Percentiles rank a stretch among this genome's conserved stretches.
Conservation (phyloP, 2,888 invertebrate species). For the Mesochorus sp. region DNA sequence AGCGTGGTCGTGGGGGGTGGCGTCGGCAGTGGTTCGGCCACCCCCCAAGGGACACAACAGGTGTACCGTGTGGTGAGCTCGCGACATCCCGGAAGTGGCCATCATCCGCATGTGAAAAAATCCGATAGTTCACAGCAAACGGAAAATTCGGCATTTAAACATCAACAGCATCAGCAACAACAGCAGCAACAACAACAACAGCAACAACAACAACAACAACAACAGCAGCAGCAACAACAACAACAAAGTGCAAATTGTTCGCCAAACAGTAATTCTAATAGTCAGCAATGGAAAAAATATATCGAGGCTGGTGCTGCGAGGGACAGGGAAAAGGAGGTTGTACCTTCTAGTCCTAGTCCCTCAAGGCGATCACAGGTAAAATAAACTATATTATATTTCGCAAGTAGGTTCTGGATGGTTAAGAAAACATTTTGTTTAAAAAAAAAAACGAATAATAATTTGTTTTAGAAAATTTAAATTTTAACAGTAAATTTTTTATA, state of each 20-base stretch:
- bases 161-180: slow-evolving; percentile 71
- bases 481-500: too few species aligned
- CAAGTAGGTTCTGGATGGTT: too few species aligned
- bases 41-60: slow-evolving; percentile 80
- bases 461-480: too few species aligned
- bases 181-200: slow-evolving; percentile 71
- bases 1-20: slow-evolving; percentile 81
- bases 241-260: slow-evolving; percentile 69
- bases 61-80: slow-evolving; percentile 80
- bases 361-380: slow-evolving; percentile 78
- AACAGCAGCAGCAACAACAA: slow-evolving; percentile 66
- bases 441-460: too few species aligned
- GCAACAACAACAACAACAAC: slow-evolving; percentile 69
- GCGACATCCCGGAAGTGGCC: slow-evolving; percentile 74
- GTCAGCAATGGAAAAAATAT: slow-evolving; percentile 83
- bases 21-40: slow-evolving; percentile 77
- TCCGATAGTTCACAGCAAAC: slow-evolving; percentile 84
- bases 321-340: slow-evolving; percentile 78
- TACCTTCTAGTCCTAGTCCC: slow-evolving; percentile 80
- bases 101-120: slow-evolving; percentile 80
- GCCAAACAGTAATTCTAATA: slow-evolving; percentile 77
- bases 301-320: slow-evolving; percentile 81
- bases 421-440: neutral
- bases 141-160: slow-evolving; percentile 82
- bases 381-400: too few species aligned